Conservation (phyloP, 2,797 vertebrate species). For the Chloroceryle inda region DNA sequence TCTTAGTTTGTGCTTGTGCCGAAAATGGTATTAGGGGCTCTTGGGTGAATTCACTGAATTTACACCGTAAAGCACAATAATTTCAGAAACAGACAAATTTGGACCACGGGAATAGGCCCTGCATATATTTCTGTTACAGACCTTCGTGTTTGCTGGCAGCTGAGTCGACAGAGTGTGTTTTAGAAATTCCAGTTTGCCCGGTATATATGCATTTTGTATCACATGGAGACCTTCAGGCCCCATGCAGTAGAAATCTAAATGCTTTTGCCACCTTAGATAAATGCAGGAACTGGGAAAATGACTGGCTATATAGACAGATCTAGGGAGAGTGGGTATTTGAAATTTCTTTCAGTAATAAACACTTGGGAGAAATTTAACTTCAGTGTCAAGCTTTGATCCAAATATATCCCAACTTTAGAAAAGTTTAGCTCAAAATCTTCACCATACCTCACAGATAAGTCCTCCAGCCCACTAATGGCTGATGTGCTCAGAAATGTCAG, state of each 20-base stretch:
- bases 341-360: not conserved
- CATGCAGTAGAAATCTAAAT: not conserved
- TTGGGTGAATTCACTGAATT: conserved; percentile 25
- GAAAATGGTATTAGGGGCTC: not conserved
- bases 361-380: not conserved
- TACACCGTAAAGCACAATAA: not conserved
- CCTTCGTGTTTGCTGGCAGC: not conserved
- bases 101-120: not conserved
- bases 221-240: not conserved
- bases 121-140: not conserved
- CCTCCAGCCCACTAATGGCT: not conserved
- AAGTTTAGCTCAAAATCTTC: not conserved
- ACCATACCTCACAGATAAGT: not conserved
- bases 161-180: not conserved
- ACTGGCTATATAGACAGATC: not conserved
- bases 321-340: not conserved
- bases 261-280: not conserved
- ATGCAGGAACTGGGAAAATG: not conserved
- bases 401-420: not conserved
- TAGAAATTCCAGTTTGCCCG: not conserved
- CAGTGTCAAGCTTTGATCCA: not conserved
- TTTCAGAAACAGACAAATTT: conserved; percentile 15
- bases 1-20: not conserved
- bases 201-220: not conserved
- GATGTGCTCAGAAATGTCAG: not conserved